Evolutionary conservation across 2,113 vertebrate species (phyloP), one percentile per base, ranked within the genome.

Genomic region (Pseudorasbora parva): DNA sequence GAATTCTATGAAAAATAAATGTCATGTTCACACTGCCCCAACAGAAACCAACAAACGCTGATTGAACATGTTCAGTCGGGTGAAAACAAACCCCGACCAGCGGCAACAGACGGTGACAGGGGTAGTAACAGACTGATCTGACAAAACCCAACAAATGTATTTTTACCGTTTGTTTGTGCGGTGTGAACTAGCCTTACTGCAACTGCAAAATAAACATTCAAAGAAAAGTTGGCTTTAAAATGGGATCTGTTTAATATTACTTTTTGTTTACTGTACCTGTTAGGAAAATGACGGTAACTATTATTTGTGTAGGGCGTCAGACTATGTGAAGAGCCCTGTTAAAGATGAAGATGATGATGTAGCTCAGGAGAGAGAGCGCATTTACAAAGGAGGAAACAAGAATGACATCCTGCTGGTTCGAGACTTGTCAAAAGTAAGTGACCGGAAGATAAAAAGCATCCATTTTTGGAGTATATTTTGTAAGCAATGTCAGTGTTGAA

Each of bases 331-430:
- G 59, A 60, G 87, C 64, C 86, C 92, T 4, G 56, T 93, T 68
- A 54, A 49, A 66, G 93, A 93, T 80, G 96, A 98, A 92, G 97
- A 99, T 4, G 94, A 96, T 1, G 97, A 98, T 8, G 97, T 99
- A 64, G 95, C 96, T 79, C 93, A 94, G 87, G 98, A 99, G 93
- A 95, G 98, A 87, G 90, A 92, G 90, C 95, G 96, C 87, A 94
- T 99, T 88, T 90, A 94, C 84, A 93, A 87, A 9, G 95, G 96
- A 54, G 94, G 92, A 15, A 96, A 91, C 88, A 96, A 94, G 93
- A 94, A 82, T 1, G 95, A 97, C 93, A 94, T 98, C 88, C 92
- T 99, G 88, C 93, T 93, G 82, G 91, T 99, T 83, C 92, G 93
- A 87, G 95, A 98, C 87, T 92, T 99, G 57, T 97, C 94, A 11